Percentiles rank a stretch among this genome's conserved stretches.
Evolutionary conservation across 2,113 vertebrate genomes (phyloP).

Genomic region (Seriola quinqueradiata): DNA sequence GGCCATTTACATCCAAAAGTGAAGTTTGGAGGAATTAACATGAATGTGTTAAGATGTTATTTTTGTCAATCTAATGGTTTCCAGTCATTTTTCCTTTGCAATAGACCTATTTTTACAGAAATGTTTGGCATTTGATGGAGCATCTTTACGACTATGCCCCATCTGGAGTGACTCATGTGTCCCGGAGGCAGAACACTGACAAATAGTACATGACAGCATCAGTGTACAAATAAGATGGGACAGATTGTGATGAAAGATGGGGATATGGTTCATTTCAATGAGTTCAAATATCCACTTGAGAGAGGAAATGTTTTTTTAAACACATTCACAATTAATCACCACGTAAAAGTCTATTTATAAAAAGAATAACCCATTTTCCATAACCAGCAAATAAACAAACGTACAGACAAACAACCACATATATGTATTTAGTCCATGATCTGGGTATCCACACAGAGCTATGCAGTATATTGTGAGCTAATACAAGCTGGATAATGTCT

Average conservation of each 20-base stretch:
- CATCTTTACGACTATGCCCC: conserved; percentile 28
- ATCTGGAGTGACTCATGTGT: conserved; percentile 58
- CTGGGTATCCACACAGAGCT: too few species aligned
- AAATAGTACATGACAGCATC: conserved; percentile 48
- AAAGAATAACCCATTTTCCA: background rate
- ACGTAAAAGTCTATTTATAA: background rate
- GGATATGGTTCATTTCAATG: conserved; percentile 2
- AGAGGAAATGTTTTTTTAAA: background rate
- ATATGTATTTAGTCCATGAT: background rate
- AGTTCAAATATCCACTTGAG: background rate
- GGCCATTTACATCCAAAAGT: too few species aligned
- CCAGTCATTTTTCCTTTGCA: background rate
- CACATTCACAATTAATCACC: background rate
- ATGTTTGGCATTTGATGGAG: background rate
- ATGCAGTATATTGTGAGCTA: too few species aligned
- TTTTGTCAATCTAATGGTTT: background rate
- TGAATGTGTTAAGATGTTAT: too few species aligned
- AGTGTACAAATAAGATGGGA: conserved; percentile 36
- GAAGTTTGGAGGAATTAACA: too few species aligned
- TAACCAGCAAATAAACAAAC: background rate
- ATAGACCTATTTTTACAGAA: conserved; percentile 11
- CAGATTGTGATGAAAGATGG: conserved; percentile 27
- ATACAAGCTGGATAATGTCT: background rate
- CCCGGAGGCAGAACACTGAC: conserved; percentile 50
- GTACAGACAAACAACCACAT: too few species aligned